Evolutionary conservation across 2,888 invertebrate species (phyloP).

Genomic region (Morpho deidamia): DNA sequence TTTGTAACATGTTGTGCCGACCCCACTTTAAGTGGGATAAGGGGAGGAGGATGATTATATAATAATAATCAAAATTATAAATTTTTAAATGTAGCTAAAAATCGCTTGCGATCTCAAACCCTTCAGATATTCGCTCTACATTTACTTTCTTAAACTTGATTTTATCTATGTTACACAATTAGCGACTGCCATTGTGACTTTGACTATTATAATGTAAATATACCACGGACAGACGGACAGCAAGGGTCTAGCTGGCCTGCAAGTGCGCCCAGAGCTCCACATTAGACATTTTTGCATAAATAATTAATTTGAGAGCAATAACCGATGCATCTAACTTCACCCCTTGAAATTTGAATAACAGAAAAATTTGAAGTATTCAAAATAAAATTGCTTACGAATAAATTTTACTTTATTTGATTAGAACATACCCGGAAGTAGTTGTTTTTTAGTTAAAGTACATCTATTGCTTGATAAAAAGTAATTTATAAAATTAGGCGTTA

Average conservation of each 20-base stretch:
- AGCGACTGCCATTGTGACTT: conserved; percentile 37
- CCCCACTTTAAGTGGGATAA: too few species aligned
- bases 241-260: conserved; percentile 54
- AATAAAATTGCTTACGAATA: too few species aligned
- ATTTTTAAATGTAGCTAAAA: too few species aligned
- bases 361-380: neutral
- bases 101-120: too few species aligned
- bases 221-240: conserved; percentile 23
- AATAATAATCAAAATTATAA: too few species aligned
- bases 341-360: conserved; percentile 15
- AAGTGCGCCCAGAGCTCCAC: conserved; percentile 45
- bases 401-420: too few species aligned
- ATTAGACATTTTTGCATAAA: conserved; percentile 65
- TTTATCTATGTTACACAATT: conserved; percentile 43
- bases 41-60: too few species aligned
- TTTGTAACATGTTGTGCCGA: too few species aligned
- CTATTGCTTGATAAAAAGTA: too few species aligned
- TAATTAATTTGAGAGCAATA: conserved; percentile 44
- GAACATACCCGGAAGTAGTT: too few species aligned
- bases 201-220: conserved; percentile 61
- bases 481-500: too few species aligned
- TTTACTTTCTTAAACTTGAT: conserved; percentile 22
- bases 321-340: conserved; percentile 37
- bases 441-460: too few species aligned
- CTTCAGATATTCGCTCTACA: neutral